Percentiles rank a stretch among this genome's conserved stretches.
phyloP scores from a whole-genome alignment of 2,797 vertebrate species.

The Acrossocheilus fasciatus region DNA sequence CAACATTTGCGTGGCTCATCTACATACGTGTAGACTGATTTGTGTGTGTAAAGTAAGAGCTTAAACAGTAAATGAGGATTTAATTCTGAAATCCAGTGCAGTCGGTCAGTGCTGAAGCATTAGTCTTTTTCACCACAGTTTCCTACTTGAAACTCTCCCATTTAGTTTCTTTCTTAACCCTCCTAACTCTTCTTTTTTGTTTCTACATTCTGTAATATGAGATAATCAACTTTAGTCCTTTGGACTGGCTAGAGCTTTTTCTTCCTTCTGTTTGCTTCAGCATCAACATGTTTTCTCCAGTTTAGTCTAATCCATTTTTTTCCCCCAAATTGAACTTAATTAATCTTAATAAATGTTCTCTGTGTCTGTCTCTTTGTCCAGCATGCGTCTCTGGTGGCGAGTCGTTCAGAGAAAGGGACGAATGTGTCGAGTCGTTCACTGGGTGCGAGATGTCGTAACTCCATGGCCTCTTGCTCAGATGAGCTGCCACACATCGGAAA shows the following conservation, averaged over 20 bases:
- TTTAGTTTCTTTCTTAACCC: neutral
- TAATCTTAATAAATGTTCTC: neutral
- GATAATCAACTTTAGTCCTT: neutral
- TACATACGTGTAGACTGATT: neutral
- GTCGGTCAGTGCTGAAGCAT: neutral
- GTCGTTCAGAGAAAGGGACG: constrained; percentile 89
- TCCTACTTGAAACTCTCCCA: neutral
- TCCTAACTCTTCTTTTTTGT: neutral
- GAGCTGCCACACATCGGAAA: constrained; percentile 93
- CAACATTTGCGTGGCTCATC: neutral
- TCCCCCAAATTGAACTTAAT: neutral
- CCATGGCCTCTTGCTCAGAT: constrained; percentile 88
- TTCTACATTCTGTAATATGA: neutral
- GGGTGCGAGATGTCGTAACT: constrained; percentile 90
- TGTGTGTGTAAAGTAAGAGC: constrained; percentile 14
- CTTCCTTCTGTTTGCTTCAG: neutral
- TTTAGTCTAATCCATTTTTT: constrained; percentile 7
- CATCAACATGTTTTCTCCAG: neutral
- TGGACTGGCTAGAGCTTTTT: neutral
- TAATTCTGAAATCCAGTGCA: constrained; percentile 18
- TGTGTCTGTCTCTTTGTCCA: constrained; percentile 52
- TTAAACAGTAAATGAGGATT: constrained; percentile 23
- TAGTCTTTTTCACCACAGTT: neutral
- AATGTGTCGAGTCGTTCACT: constrained; percentile 84
- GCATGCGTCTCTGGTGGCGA: constrained; percentile 84